Conservation (phyloP, 1,140 invertebrate genomes). For the Hermetia illucens region DNA sequence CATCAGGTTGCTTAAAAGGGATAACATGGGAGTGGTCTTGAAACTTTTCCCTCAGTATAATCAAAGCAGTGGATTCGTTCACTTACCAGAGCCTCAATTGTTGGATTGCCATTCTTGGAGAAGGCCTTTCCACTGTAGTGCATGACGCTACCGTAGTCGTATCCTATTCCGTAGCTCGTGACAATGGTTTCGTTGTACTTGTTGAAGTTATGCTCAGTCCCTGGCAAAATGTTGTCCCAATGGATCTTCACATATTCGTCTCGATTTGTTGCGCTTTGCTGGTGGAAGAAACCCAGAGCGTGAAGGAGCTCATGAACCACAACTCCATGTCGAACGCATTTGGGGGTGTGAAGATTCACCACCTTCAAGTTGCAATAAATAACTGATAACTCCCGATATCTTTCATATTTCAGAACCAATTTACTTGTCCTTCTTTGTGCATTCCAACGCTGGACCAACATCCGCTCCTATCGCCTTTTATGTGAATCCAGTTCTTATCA, state of each 20-base stretch:
- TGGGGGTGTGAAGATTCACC: constrained; percentile 38
- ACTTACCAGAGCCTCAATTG: constrained; percentile 40
- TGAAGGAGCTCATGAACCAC: constrained; percentile 56
- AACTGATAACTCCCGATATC: background rate
- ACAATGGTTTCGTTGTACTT: constrained; percentile 48
- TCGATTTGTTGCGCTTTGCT: constrained; percentile 54
- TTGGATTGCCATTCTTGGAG: constrained; percentile 42
- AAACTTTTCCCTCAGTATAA: background rate
- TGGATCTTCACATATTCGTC: constrained; percentile 52
- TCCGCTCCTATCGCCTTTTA: constrained; percentile 51
- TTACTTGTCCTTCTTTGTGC: constrained; percentile 38
- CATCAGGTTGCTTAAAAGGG: constrained; percentile 7
- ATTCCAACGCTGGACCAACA: constrained; percentile 69
- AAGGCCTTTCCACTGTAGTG: constrained; percentile 52
- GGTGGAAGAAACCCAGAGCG: constrained; percentile 56
- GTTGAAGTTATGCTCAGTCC: constrained; percentile 50
- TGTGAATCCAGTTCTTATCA: constrained; percentile 44
- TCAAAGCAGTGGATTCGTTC: no score
- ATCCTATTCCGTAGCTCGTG: constrained; percentile 43
- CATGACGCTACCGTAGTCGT: constrained; percentile 59
- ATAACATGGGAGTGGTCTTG: background rate
- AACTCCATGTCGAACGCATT: constrained; percentile 38
- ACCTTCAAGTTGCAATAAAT: constrained; percentile 10
- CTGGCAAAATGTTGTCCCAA: constrained; percentile 47
- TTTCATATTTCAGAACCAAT: background rate